Evolutionary conservation across 1,140 invertebrate species (phyloP), one percentile per base, ranked within the genome.

Genomic region (Drosophila lacteicornis): DNA sequence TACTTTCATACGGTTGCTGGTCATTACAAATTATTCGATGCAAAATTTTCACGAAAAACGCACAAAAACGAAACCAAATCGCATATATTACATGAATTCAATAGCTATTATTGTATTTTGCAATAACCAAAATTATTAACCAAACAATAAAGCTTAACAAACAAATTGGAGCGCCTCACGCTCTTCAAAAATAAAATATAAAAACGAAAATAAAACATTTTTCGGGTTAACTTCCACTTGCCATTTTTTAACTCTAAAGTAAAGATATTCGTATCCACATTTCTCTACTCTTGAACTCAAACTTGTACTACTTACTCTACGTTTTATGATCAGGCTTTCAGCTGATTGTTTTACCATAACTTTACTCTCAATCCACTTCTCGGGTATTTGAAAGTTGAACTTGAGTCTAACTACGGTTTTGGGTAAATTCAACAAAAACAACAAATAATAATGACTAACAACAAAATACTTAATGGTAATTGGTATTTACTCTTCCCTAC

Each of bases 161-260:
- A 61, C 38, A 53, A 47, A 51, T 33, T 68, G 59, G 27, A 47
- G 62, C 77, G 77, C 77, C 51, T 65, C 55, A 61, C 63, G 53
- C 49, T 36, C 33, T 36, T 36, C 11, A 36, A 33, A 46, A 30
- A 59, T 36, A 36, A 36, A 33, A 79, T 66, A 68, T 58, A 53
- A 75, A 83, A 77, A 91, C 77, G 87, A 91, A 92, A 92, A 92
- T 91, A 92, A 92, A 92, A 92, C 91, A 92, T 92, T 92, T 92
- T 92, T 92, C 91, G 91, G 88, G 91, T 85, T 91, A 82, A 90
- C 82, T 75, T 88, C 55, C 56, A 68, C n/a, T 67, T 81, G 46
- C 51, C 47, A 67, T 25, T 75, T 51, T 25, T 75, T 45, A 53
- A 55, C 30, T 56, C 47, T 59, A 70, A 51, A 83, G 60, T 69